A percentile compares a stretch with the other conserved stretches of the same genome.
These are phyloP conservation scores for Cyanistes caeruleus DNA, from an alignment of 2,113 vertebrate species.

Conservation along the genomic window DNA sequence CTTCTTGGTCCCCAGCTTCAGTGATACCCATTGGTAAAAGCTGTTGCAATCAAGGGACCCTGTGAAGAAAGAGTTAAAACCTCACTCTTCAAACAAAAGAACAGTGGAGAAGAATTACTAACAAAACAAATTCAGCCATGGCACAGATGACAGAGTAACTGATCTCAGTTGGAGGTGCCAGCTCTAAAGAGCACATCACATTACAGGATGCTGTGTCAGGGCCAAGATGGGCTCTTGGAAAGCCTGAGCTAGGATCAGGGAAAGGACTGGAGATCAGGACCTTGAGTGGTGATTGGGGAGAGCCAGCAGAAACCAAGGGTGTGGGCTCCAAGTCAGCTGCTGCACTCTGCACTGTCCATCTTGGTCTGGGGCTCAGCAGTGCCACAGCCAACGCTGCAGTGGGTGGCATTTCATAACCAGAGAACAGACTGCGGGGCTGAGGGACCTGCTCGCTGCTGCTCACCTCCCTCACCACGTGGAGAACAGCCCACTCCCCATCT, in stretches of 20 bases:
- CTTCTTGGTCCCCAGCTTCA: conserved; percentile 83
- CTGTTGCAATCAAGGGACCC: conserved; percentile 99
- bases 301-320: background rate
- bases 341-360: accelerated
- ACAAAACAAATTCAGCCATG: background rate
- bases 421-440: background rate
- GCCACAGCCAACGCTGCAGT: background rate
- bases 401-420: background rate
- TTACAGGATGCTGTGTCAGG: background rate
- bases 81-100: background rate
- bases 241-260: background rate
- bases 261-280: background rate
- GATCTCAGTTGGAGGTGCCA: background rate
- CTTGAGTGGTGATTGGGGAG: background rate
- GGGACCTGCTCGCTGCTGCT: background rate
- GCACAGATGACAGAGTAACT: background rate
- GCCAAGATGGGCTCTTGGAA: background rate
- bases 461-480: background rate
- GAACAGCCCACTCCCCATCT: background rate
- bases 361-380: background rate
- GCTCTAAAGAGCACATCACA: background rate
- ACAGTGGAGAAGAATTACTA: background rate
- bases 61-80: conserved; percentile 65
- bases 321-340: background rate
- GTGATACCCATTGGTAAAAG: conserved; percentile 99